Base-by-base conservation (phyloP, 92 coral and sea anemone genomes). In the Actinostola sp. region DNA sequence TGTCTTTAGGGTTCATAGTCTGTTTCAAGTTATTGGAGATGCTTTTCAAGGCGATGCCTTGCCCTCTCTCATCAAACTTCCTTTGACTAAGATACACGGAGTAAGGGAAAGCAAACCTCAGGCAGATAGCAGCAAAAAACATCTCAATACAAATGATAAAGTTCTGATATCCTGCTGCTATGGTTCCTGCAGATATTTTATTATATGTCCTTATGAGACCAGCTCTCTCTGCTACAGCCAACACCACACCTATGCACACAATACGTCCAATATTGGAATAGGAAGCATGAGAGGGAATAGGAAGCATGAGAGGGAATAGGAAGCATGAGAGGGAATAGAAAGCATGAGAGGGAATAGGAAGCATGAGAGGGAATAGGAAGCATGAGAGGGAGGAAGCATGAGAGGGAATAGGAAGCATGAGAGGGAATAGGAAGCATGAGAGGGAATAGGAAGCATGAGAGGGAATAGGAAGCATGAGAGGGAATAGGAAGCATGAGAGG, bases 91-190 rank as follows among this genome's bases (percentile, higher is more conserved):
- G 90, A 84, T 94, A 94, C 55, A 86, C 84, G 1, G 88, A 87
- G 79, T 92, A 87, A 26, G 98, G 98, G 70, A 94, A 94, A 44
- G 98, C 98, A 32, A 78, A 91, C 15, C 97, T 90, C 20, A 94
- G 84, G 8, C 97, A 93, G 4, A 94, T 83, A 29, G 98, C 90
- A 17, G 98, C 98, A 61, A 94, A 92, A 80, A 94, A 94, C 98
- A 94, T 94, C 76, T 94, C 98, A 7, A 94, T 92, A 55, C 98
- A 94, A 48, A 94, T 86, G 63, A 94, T 79, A 52, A 94, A 94
- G 84, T 94, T 92, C 70, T 94, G 98, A 42, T 92, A 94, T 0
- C 97, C 98, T 9, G 90, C 96, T 5, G 97, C 98, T 19, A 94
- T 94, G n/a, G 96, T 94, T 3, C 98, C 98, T 14, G 98, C 96